Conservation (phyloP, 2,797 vertebrate genomes). For the Choloepus didactylus region DNA sequence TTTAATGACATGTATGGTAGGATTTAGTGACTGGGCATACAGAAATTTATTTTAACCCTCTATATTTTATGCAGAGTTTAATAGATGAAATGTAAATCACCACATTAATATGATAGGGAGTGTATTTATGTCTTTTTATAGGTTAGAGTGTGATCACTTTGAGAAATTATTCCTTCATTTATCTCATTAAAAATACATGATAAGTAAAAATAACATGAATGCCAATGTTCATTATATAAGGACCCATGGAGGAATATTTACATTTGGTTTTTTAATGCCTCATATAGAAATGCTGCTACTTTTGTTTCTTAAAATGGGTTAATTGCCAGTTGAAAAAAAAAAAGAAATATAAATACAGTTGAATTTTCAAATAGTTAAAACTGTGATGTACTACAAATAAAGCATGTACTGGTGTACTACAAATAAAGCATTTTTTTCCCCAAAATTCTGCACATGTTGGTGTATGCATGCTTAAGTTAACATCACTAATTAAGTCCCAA, state of each 20-base stretch:
- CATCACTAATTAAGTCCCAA: neutral
- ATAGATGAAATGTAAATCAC: constrained; percentile 80
- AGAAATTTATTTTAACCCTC: constrained; percentile 85
- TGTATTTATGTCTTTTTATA: constrained; percentile 78
- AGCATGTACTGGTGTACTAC: neutral
- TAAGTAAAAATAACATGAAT: constrained; percentile 55
- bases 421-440: neutral
- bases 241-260: constrained; percentile 15
- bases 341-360: neutral
- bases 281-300: constrained; percentile 18
- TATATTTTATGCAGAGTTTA: constrained; percentile 77
- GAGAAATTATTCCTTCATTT: constrained; percentile 78
- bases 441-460: neutral
- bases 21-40: constrained; percentile 83
- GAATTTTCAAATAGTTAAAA: neutral
- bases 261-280: neutral
- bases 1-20: constrained; percentile 85
- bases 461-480: neutral
- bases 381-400: neutral
- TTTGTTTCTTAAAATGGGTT: constrained; percentile 11
- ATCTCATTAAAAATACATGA: constrained; percentile 77
- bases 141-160: constrained; percentile 71
- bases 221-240: constrained; percentile 41
- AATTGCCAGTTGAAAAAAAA: constrained; percentile 17
- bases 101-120: constrained; percentile 74